phyloP scores from a whole-genome alignment of 2,113 vertebrate species.

The Platysteira castanea region DNA sequence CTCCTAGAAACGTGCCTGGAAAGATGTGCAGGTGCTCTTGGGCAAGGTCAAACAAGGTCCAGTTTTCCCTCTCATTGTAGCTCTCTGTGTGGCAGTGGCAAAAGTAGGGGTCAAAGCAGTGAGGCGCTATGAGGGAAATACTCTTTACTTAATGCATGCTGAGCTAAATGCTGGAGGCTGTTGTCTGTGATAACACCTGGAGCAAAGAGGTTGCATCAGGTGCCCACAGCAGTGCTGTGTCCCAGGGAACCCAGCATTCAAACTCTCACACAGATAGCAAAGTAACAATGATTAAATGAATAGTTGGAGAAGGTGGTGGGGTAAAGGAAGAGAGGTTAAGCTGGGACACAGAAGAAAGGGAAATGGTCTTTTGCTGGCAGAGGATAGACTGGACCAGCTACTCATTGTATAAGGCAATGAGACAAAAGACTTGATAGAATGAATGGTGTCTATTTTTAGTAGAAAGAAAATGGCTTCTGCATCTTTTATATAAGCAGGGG shows the following conservation, averaged over 20 bases:
- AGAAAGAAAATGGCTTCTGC: not conserved
- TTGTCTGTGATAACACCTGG: not conserved
- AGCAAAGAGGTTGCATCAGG: not conserved
- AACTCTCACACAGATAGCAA: not conserved
- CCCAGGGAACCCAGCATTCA: not conserved
- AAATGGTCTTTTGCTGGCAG: not conserved
- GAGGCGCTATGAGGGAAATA: not conserved
- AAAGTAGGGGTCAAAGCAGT: not conserved
- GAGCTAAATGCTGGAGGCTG: not conserved
- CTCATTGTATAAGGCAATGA: not conserved
- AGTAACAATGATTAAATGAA: not conserved
- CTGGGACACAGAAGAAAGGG: not conserved
- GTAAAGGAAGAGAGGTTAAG: not conserved
- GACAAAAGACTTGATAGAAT: not conserved
- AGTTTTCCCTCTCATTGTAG: not conserved
- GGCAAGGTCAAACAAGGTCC: not conserved
- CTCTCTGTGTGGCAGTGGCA: not conserved
- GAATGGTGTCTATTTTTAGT: not conserved
- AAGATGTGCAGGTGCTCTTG: not conserved
- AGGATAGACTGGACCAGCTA: not conserved
- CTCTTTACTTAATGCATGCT: not conserved
- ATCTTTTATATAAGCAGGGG: not conserved
- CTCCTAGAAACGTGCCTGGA: not conserved
- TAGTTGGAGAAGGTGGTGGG: not conserved
- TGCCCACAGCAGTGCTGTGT: not conserved